These are phyloP conservation scores for Papilio polytes DNA, from an alignment of 1,140 invertebrate genomes.

Conservation along the genomic window DNA sequence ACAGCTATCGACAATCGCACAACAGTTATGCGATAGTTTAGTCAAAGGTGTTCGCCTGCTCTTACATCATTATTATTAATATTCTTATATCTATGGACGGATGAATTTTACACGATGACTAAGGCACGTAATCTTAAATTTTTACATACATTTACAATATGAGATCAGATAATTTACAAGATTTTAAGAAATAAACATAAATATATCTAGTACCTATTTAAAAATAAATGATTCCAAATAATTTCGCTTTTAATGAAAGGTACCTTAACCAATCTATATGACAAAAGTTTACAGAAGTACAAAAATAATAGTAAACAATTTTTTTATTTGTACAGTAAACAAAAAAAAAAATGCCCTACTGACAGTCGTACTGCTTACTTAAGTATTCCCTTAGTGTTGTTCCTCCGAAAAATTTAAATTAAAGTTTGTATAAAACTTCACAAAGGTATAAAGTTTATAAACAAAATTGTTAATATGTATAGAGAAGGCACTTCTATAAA, in stretches of 20 bases:
- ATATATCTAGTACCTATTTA: constrained; percentile 57
- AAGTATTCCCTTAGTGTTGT: not conserved
- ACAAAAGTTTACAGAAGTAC: not conserved
- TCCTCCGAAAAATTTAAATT: too few species aligned
- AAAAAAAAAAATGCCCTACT: not conserved
- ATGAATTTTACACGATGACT: constrained; percentile 63
- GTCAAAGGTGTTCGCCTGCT: too few species aligned
- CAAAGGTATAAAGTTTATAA: too few species aligned
- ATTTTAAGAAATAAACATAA: constrained; percentile 50
- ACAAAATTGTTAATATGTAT: not conserved
- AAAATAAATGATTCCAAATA: constrained; percentile 45
- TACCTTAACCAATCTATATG: not conserved
- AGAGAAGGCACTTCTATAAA: constrained; percentile 4
- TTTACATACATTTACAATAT: constrained; percentile 69
- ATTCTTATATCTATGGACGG: constrained; percentile 47
- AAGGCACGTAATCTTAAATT: constrained; percentile 63
- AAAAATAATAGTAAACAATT: not conserved
- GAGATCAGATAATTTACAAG: constrained; percentile 77
- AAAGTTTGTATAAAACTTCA: too few species aligned
- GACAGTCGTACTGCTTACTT: not conserved
- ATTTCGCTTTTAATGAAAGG: too few species aligned
- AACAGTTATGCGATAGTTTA: too few species aligned
- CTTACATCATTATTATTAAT: constrained; percentile 14
- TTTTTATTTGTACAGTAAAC: not conserved
- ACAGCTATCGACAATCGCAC: too few species aligned